Base-by-base conservation (phyloP, 1,140 invertebrate species). In the Archivesica marissinica region DNA sequence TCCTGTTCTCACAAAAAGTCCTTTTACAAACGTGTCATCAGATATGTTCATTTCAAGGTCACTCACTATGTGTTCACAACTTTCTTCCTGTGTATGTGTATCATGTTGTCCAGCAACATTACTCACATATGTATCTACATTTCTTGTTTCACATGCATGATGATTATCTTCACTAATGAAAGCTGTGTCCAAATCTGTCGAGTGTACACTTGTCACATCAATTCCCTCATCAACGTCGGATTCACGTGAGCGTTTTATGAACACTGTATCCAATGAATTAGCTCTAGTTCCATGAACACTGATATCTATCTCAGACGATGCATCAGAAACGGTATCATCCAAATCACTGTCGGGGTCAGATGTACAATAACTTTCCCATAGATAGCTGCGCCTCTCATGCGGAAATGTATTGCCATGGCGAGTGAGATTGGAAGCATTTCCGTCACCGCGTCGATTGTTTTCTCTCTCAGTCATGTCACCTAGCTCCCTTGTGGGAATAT, bases 221-320 rank as follows among this genome's bases (percentile, higher is more conserved):
- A 78, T 78, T 28, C 76, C 76, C 66, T 78, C 76, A 41, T 78
- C 76, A 78, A 56, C 47, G n/a, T 78, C 76, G 2, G 56, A 61
- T 39, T 78, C 54, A 61, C 35, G 4, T 61, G 76, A 64, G 25
- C 33, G 41, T 15, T 78, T 78, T 4, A 78, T 25, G 30, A 78
- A 78, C 15, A 59, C 76, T 11, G 33, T 61, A 30, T 78, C 59
- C 25, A 78, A 9, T 25, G 33, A 28, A 44, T n/a, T 23, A 1
- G 33, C 15, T 23, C 47, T 38, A 11, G 23, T n/a, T 17, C 28
- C 15, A 47, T n/a, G 66, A 38, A 47, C n/a, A 23, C 11, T 38
- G 23, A 17, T 15, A n/a, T 23, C 25, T 39, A n/a, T 61, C 13
- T 77, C 75, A 75, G 35, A 72, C 3, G 35, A n/a, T 15, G 68